Percentiles rank a stretch among this genome's conserved stretches.
Evolutionary conservation across 2,113 vertebrate species (phyloP).

Genomic region (Dryoscopus gambensis): DNA sequence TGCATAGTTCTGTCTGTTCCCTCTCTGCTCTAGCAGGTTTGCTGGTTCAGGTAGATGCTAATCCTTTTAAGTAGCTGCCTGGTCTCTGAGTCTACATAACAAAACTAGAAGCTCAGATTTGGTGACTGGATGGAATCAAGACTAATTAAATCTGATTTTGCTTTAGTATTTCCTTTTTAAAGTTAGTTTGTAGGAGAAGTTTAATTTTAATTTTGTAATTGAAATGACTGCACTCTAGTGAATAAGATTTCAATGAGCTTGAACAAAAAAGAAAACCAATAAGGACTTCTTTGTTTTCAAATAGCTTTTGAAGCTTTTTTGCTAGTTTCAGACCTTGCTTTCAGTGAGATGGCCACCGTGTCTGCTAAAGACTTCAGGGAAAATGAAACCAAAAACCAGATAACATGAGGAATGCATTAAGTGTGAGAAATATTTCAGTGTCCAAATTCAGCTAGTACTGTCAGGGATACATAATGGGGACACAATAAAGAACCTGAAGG

Average conservation of each 20-base stretch:
- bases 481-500: not conserved
- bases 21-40: not conserved
- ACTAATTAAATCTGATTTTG: not conserved
- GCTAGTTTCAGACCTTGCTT: not conserved
- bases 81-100: not conserved
- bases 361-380: not conserved
- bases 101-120: not conserved
- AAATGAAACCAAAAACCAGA: not conserved
- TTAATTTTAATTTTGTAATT: not conserved
- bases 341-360: not conserved
- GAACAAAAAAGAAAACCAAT: not conserved
- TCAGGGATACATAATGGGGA: not conserved
- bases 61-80: not conserved
- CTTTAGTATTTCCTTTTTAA: not conserved
- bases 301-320: not conserved
- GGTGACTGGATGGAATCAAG: not conserved
- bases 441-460: not conserved
- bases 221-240: not conserved
- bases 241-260: not conserved
- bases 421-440: slow-evolving; percentile 12
- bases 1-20: not conserved
- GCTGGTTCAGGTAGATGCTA: not conserved
- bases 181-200: not conserved
- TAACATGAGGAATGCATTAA: not conserved
- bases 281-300: not conserved